Percentiles rank a stretch among this genome's conserved stretches.
Conservation (phyloP, 1,140 invertebrate species). For the Bombus affinis region DNA sequence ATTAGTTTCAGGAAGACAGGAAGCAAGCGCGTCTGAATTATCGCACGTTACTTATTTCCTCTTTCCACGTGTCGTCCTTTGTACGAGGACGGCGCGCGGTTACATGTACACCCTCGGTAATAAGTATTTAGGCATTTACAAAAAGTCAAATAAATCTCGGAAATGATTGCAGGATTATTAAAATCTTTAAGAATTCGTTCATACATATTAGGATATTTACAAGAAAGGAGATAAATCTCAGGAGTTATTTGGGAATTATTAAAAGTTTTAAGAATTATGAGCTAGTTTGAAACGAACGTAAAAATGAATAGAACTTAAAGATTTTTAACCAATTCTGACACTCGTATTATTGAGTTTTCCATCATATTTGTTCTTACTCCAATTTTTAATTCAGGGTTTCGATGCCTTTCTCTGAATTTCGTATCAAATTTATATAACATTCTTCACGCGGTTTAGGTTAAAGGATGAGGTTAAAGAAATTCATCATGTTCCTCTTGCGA, state of each 20-base stretch:
- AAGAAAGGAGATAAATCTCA: too few species aligned
- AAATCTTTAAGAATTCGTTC: not conserved
- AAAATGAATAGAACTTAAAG: not conserved
- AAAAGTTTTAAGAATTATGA: not conserved
- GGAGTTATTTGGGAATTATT: not conserved
- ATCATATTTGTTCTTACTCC: not conserved
- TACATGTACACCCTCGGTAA: not conserved
- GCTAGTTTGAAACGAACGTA: not conserved
- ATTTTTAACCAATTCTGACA: not conserved
- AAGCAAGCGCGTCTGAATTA: constrained; percentile 66
- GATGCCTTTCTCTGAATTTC: too few species aligned
- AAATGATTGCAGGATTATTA: not conserved
- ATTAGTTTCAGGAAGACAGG: constrained; percentile 47
- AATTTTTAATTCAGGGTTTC: not conserved
- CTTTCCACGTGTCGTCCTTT: constrained; percentile 55
- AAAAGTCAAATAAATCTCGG: not conserved
- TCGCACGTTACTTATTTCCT: constrained; percentile 66
- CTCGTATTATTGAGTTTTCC: too few species aligned
- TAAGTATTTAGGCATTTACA: not conserved
- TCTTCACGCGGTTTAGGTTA: too few species aligned
- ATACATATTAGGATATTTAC: not conserved
- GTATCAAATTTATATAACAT: too few species aligned
- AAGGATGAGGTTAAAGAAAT: too few species aligned
- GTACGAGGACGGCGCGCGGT: not conserved
- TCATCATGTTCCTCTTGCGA: too few species aligned